Percentiles rank a stretch among this genome's conserved stretches.
Conservation (phyloP, 1,140 invertebrate genomes). For the Drosophila pallidifrons region DNA sequence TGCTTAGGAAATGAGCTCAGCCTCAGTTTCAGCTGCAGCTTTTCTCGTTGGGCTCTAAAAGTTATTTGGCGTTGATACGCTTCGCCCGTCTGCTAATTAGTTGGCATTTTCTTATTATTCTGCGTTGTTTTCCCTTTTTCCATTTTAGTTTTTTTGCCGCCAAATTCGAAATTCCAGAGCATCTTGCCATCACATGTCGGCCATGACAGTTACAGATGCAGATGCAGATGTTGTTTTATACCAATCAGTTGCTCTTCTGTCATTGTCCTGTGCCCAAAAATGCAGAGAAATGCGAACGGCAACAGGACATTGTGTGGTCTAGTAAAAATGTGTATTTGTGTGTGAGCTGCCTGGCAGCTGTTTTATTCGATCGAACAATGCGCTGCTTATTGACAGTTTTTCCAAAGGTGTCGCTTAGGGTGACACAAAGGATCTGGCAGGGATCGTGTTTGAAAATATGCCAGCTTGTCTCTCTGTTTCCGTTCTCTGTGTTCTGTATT, state of each 20-base stretch:
- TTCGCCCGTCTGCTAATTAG: constrained; percentile 40
- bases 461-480: constrained; percentile 52
- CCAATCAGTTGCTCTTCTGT: constrained; percentile 62
- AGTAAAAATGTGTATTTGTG: constrained; percentile 29
- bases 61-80: constrained; percentile 31
- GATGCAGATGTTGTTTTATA: constrained; percentile 40
- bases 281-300: constrained; percentile 6
- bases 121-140: constrained; percentile 23
- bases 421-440: constrained; percentile 54
- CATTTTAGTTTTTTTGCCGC: constrained; percentile 50
- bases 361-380: constrained; percentile 53
- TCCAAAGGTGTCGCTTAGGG: constrained; percentile 62
- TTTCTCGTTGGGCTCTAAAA: constrained; percentile 48
- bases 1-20: constrained; percentile 58
- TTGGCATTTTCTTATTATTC: constrained; percentile 19
- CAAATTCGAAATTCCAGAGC: constrained; percentile 72
- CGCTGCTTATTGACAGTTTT: constrained; percentile 80
- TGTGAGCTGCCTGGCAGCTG: constrained; percentile 46
- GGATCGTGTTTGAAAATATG: constrained; percentile 52
- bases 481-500: constrained; percentile 36
- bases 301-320: constrained; percentile 54
- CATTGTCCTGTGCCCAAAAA: constrained; percentile 43
- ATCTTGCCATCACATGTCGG: constrained; percentile 72
- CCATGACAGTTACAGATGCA: constrained; percentile 72
- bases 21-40: constrained; percentile 3